A percentile compares a stretch with the other conserved stretches of the same genome.
phyloP scores from a whole-genome alignment of 35 echinoderm and acorn worm genomes.

The Ophiothrix spiculata region DNA sequence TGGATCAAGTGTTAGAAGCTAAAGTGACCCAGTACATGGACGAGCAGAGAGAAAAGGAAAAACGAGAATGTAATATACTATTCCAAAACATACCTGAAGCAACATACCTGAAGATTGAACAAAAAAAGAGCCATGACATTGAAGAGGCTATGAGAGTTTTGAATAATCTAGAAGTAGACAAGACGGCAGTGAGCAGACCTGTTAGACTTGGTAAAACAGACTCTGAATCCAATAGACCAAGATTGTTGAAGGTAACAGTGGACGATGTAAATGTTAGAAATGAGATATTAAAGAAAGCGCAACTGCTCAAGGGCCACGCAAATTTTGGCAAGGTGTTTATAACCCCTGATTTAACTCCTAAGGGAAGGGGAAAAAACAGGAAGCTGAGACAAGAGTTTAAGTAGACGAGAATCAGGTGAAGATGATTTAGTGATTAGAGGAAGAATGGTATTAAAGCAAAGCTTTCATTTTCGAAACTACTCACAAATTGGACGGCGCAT shows the following conservation, averaged over 20 bases:
- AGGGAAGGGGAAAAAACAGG: neutral
- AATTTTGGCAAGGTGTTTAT: neutral
- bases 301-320: neutral
- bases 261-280: neutral
- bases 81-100: neutral
- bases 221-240: neutral
- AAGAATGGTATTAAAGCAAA: neutral
- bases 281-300: neutral
- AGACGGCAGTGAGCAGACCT: neutral
- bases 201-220: neutral
- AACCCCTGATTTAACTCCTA: neutral
- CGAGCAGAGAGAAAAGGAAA: neutral
- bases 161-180: neutral
- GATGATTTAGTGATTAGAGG: neutral
- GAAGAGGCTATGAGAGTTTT: neutral
- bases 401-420: neutral
- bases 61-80: conserved; percentile 3
- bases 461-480: neutral
- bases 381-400: neutral
- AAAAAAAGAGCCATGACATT: neutral
- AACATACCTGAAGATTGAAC: neutral
- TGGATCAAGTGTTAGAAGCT: neutral
- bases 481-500: neutral
- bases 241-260: conserved; percentile 12
- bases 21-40: conserved; percentile 10